Conservation (phyloP, 2,888 invertebrate species). For the Drosophila stalkeri region DNA sequence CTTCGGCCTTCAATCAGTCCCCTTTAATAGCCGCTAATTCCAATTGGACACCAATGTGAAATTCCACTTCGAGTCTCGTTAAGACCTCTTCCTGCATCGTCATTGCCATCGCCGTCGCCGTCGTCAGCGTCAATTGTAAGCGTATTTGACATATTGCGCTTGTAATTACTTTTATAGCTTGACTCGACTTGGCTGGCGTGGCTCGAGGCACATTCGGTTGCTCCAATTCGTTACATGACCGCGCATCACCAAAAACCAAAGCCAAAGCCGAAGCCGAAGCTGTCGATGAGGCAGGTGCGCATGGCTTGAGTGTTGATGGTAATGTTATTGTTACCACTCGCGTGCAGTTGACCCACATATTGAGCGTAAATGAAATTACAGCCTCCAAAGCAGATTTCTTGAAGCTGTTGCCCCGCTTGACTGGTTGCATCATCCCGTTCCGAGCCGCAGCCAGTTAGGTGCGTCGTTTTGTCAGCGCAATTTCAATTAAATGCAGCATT, state of each 20-base stretch:
- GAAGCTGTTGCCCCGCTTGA: conserved; percentile 13
- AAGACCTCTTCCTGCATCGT: conserved; percentile 49
- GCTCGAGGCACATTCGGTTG: conserved; percentile 34
- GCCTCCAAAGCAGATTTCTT: conserved; percentile 59
- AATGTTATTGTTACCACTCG: conserved; percentile 73
- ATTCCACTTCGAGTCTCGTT: conserved; percentile 1
- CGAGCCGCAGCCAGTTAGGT: conserved; percentile 52
- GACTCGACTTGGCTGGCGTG: conserved; percentile 21
- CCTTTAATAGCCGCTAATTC: conserved; percentile 31
- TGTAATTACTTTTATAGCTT: conserved; percentile 56
- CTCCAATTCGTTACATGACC: conserved; percentile 66
- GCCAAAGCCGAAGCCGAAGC: not conserved
- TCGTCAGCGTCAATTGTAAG: conserved; percentile 34
- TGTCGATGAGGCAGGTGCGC: conserved; percentile 36
- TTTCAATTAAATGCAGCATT: conserved; percentile 64
- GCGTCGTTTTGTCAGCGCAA: conserved; percentile 62
- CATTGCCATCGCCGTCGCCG: conserved; percentile 34
- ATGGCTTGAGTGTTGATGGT: conserved; percentile 60
- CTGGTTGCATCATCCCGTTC: conserved; percentile 61
- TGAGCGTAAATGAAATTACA: conserved; percentile 70
- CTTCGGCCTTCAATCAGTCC: conserved; percentile 44
- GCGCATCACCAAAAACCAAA: conserved; percentile 20
- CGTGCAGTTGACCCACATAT: conserved; percentile 71
- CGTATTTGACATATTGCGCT: conserved; percentile 52
- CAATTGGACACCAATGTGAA: conserved; percentile 18